phyloP scores from a whole-genome alignment of 2,888 invertebrate genomes.

The Tyria jacobaeae region DNA sequence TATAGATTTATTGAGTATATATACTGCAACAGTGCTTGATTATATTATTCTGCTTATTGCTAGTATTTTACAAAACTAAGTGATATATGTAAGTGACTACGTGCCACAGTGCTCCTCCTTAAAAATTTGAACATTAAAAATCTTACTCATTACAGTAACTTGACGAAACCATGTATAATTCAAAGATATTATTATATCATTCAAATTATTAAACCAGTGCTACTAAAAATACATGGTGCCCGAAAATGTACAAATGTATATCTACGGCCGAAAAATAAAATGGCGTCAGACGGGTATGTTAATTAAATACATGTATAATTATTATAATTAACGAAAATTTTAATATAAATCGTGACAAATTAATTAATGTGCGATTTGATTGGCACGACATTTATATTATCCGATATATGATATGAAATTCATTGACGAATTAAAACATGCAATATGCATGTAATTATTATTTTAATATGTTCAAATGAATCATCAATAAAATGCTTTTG shows the following conservation, averaged over 20 bases:
- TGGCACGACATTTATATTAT: conserved; percentile 50
- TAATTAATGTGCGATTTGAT: conserved; percentile 60
- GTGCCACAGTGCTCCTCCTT: too few species aligned
- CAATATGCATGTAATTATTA: conserved; percentile 36
- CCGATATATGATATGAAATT: conserved; percentile 29
- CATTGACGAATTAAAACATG: conserved; percentile 35
- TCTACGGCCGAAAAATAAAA: conserved; percentile 5
- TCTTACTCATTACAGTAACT: background rate
- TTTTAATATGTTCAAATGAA: conserved; percentile 29
- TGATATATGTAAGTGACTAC: too few species aligned
- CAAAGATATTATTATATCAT: background rate
- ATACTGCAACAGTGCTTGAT: too few species aligned
- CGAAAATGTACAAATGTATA: background rate
- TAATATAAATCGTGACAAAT: conserved; percentile 59
- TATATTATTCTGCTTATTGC: too few species aligned
- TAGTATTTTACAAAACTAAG: too few species aligned
- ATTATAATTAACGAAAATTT: conserved; percentile 44
- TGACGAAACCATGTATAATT: background rate
- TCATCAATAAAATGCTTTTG: background rate
- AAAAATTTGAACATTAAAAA: background rate
- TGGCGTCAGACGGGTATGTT: conserved; percentile 26
- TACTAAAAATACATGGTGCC: conserved; percentile 1
- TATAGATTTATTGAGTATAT: too few species aligned
- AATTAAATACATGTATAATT: conserved; percentile 35
- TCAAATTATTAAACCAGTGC: background rate